These are phyloP conservation scores for Pachycephus smyrnensis DNA, from an alignment of 2,888 invertebrate species.

Conservation along the genomic window DNA sequence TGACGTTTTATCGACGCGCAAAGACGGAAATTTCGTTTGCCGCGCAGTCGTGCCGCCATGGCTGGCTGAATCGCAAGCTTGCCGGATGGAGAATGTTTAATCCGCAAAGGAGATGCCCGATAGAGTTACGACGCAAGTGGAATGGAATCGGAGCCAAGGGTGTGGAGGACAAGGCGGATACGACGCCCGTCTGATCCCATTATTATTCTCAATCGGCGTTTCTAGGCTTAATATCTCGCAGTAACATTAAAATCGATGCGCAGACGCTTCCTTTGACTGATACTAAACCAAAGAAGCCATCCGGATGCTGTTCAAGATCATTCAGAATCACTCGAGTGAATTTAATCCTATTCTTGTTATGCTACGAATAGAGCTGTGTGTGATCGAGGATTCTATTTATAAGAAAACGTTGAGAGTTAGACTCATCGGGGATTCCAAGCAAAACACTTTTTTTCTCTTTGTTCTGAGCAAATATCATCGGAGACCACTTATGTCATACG, in stretches of 20 bases:
- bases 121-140: slow-evolving; percentile 33
- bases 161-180: slow-evolving; percentile 36
- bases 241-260: neutral
- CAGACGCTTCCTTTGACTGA: neutral
- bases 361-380: no score
- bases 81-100: neutral
- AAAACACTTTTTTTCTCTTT: neutral
- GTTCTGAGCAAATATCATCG: neutral
- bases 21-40: neutral
- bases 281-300: neutral
- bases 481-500: neutral
- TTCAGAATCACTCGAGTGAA: neutral
- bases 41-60: neutral
- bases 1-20: neutral
- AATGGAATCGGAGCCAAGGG: slow-evolving; percentile 33
- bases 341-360: neutral
- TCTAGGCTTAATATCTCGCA: neutral
- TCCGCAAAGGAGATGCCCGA: slow-evolving; percentile 11
- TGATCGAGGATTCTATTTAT: no score
- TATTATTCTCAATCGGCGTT: neutral
- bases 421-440: neutral
- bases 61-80: neutral
- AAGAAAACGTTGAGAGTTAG: neutral
- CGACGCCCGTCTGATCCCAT: slow-evolving; percentile 17
- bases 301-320: neutral